These are phyloP conservation scores for Oscheius sp. DNA, from an alignment of 2,888 invertebrate genomes.

Conservation along the genomic window DNA sequence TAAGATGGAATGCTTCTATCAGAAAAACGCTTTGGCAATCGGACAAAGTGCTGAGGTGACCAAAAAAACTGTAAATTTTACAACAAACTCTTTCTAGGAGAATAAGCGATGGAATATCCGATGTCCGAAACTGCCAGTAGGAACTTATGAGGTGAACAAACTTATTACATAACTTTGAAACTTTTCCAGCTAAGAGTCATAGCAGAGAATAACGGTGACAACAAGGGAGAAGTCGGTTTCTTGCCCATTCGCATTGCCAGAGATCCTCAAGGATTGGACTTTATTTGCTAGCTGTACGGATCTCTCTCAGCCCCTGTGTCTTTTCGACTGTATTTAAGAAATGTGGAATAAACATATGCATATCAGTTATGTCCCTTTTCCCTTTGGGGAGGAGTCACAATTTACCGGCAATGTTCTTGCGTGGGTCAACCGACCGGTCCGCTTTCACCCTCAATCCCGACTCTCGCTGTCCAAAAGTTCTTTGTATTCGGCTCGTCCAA, in stretches of 20 bases:
- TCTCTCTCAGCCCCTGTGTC: constrained; percentile 3
- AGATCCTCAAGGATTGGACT: constrained; percentile 41
- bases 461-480: constrained; percentile 26
- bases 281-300: constrained; percentile 33
- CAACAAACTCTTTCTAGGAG: constrained; percentile 41
- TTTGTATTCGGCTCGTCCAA: constrained; percentile 33
- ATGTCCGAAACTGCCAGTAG: constrained; percentile 60
- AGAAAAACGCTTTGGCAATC: constrained; percentile 48
- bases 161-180: background rate
- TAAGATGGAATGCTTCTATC: constrained; percentile 65
- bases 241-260: constrained; percentile 59
- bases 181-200: constrained; percentile 59
- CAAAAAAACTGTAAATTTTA: background rate
- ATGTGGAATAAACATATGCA: background rate
- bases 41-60: constrained; percentile 42
- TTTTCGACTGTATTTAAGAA: background rate
- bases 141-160: constrained; percentile 54
- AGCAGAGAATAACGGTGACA: constrained; percentile 61
- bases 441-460: constrained; percentile 36
- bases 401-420: constrained; percentile 25
- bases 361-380: background rate
- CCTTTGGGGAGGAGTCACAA: background rate
- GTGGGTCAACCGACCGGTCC: constrained; percentile 3
- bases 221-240: constrained; percentile 66
- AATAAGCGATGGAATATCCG: constrained; percentile 63